These are phyloP conservation scores for Parazoanthus swiftii DNA, from an alignment of 92 coral and sea anemone genomes.

Conservation along the genomic window DNA sequence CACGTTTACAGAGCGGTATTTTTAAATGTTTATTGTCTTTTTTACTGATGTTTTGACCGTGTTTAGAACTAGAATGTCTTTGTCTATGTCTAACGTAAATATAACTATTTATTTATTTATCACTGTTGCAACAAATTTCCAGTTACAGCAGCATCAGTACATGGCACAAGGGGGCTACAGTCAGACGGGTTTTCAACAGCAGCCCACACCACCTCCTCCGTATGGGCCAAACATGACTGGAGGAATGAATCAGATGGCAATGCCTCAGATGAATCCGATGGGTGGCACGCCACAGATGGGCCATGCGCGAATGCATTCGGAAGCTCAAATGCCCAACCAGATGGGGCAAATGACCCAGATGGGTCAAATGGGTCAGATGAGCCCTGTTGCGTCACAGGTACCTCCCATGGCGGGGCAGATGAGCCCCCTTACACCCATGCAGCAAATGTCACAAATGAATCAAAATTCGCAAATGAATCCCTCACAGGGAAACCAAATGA, in stretches of 20 bases:
- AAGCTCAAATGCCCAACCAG: constrained; percentile 49
- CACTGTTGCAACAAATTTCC: constrained; percentile 1
- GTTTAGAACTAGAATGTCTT: too few relatives aligned
- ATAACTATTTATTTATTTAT: too few relatives aligned
- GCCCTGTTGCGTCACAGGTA: constrained; percentile 21
- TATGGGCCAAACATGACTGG: constrained; percentile 65
- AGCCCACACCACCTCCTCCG: constrained; percentile 84
- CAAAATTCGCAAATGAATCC: constrained; percentile 32
- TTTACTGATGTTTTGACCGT: too few relatives aligned
- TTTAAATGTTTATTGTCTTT: too few relatives aligned
- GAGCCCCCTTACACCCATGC: constrained; percentile 55
- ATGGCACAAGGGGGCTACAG: constrained; percentile 48
- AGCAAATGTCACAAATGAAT: constrained; percentile 64
- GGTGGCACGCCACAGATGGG: constrained; percentile 56
- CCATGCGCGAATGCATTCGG: constrained; percentile 50
- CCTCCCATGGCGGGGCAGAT: constrained; percentile 41
- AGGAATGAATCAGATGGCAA: constrained; percentile 45
- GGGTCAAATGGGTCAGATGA: constrained; percentile 39
- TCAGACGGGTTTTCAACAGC: constrained; percentile 76
- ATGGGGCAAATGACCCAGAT: constrained; percentile 54
- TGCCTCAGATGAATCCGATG: constrained; percentile 49
- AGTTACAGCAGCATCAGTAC: constrained; percentile 60
- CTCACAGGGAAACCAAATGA: constrained; percentile 36
- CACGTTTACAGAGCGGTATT: too few relatives aligned
- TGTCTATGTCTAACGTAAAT: too few relatives aligned